A percentile compares a stretch with the other conserved stretches of the same genome.
Evolutionary conservation across 37 sponge, comb jelly and placozoan genomes (phyloP).

Genomic region (Petrosia ficiformis): DNA sequence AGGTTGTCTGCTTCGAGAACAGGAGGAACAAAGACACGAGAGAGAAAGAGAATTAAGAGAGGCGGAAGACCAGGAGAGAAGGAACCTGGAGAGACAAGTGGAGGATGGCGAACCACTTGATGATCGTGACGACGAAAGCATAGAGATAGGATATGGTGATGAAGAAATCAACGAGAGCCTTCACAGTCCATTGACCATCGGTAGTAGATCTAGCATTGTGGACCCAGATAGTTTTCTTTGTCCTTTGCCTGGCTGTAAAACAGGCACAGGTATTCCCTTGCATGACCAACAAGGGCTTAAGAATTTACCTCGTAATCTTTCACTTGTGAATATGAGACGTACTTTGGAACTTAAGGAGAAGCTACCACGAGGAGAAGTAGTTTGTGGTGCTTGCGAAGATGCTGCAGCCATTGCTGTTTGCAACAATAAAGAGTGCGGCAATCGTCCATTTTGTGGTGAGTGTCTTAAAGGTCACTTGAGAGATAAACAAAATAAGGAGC

Average conservation of each 20-base stretch:
- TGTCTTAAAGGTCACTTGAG: not conserved
- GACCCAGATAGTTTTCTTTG: too few relatives aligned
- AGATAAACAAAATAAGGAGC: not conserved
- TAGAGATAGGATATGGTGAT: not conserved
- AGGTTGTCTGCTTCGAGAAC: too few relatives aligned
- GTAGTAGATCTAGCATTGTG: too few relatives aligned
- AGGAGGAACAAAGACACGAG: not conserved
- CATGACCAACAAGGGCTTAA: conserved; percentile 1
- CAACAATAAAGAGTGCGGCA: not conserved
- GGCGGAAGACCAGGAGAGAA: not conserved
- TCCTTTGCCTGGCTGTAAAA: too few relatives aligned
- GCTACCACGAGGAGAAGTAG: not conserved
- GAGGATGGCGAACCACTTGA: not conserved
- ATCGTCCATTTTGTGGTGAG: not conserved
- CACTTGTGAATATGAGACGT: not conserved
- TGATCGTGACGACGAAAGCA: not conserved
- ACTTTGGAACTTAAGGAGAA: not conserved
- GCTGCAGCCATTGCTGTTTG: not conserved
- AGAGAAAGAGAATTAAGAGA: not conserved
- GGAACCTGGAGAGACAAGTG: not conserved
- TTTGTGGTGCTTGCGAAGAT: not conserved
- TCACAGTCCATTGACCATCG: not conserved
- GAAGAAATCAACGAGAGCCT: not conserved
- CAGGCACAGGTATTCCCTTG: conserved; percentile 17
- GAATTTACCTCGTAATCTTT: not conserved